A percentile compares a stretch with the other conserved stretches of the same genome.
These are phyloP conservation scores for Australoheros scitulus DNA, from an alignment of 2,113 vertebrate genomes.

Conservation along the genomic window DNA sequence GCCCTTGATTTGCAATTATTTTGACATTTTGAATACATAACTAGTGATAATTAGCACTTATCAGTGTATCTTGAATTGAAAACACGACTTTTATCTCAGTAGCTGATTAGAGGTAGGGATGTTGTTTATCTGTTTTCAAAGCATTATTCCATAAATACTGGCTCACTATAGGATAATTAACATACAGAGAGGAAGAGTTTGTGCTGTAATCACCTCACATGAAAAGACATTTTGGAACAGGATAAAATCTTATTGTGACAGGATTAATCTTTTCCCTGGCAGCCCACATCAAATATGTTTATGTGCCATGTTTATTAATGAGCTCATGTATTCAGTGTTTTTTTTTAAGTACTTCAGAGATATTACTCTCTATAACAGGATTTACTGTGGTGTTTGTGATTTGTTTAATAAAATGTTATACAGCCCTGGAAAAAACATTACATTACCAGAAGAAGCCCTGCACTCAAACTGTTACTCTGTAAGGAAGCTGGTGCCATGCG, in stretches of 20 bases:
- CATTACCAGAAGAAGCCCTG: too few relatives aligned
- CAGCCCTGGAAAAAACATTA: background rate
- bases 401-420: background rate
- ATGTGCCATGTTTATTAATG: background rate
- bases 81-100: slow-evolving; percentile 6
- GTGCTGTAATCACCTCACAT: background rate
- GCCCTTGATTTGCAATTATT: slow-evolving; percentile 19
- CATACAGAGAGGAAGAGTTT: background rate
- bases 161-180: background rate
- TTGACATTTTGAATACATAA: slow-evolving; percentile 9
- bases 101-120: slow-evolving; percentile 8
- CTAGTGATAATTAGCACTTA: slow-evolving; percentile 21
- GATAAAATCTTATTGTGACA: slow-evolving; percentile 1
- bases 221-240: background rate
- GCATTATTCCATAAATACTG: background rate
- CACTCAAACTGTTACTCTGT: too few relatives aligned
- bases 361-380: background rate
- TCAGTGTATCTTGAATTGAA: background rate
- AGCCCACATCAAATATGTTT: background rate
- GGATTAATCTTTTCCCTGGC: background rate
- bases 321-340: background rate
- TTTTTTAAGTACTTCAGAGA: background rate
- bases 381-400: background rate
- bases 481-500: too few relatives aligned
- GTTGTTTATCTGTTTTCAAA: background rate